Base-by-base conservation (phyloP, 2,113 vertebrate genomes). In the Pluvialis apricaria region DNA sequence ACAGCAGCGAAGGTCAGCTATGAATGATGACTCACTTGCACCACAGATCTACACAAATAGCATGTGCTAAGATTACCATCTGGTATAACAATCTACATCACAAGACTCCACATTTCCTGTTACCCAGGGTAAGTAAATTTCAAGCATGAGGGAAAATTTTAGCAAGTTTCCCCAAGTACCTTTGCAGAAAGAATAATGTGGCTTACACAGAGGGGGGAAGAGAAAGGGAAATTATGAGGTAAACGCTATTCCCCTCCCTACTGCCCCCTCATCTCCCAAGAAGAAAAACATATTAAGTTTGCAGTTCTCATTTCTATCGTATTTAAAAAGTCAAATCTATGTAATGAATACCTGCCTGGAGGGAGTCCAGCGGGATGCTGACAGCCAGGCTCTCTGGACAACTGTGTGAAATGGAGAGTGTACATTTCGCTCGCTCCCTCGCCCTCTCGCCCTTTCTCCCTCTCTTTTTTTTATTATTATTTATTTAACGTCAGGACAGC, bases 81-180 rank as follows among this genome's bases (percentile, higher is more conserved):
- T 99, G 98, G 98, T 98, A 98, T 97, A 98, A 98, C 97, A 98
- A 98, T 99, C 98, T 98, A 96, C 98, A 98, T 98, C 98, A 98
- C 98, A 98, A 98, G 98, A 97, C 97, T 97, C 97, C 98, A 98
- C 98, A 97, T 98, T 99, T 99, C 98, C 98, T 98, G 98, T 98
- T 98, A 98, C 98, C 97, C 98, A 96, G 98, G 96, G 98, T 98
- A 98, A 98, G 98, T 98, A 97, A 96, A 98, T 98, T 98, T 98
- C 97, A 98, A 98, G 98, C 97, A 96, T 97, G 97, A 98, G 98
- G 98, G 98, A 98, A 98, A 99, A 98, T 98, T 97, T 98, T 98
- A 98, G 98, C 98, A 98, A 98, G 97, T 98, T 98, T 98, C 98
- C 98, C 98, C 97, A 98, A 98, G 96, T 98, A 98, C 98, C 97